Evolutionary conservation across 2,113 vertebrate species (phyloP).

Genomic region (Laticauda colubrina): DNA sequence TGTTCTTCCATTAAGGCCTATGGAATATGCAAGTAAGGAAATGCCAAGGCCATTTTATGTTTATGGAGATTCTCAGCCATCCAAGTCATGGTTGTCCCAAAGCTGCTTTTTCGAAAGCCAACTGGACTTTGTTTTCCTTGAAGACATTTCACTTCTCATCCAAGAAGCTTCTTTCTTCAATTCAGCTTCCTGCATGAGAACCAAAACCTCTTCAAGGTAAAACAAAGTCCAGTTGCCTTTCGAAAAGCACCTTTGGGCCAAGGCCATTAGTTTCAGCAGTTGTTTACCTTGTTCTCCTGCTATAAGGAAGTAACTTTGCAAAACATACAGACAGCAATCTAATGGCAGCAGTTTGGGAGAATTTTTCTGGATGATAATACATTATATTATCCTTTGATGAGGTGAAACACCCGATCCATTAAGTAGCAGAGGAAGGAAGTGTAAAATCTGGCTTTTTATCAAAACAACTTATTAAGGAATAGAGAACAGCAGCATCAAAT

Average conservation of each 20-base stretch:
- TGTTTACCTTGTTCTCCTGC: not conserved
- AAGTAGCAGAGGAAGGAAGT: not conserved
- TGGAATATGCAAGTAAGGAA: constrained; percentile 86
- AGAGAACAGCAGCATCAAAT: not conserved
- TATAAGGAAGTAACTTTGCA: not conserved
- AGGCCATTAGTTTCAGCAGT: not conserved
- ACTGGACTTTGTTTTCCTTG: not conserved
- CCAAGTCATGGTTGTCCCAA: not conserved
- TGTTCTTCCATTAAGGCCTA: constrained; percentile 83
- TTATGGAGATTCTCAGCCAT: not conserved
- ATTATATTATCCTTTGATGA: not conserved
- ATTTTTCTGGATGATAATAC: too few species aligned
- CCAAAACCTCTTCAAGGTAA: not conserved
- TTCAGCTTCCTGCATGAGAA: not conserved
- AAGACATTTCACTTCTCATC: not conserved
- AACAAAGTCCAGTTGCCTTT: not conserved
- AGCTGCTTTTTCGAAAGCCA: not conserved
- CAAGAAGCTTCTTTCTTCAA: not conserved
- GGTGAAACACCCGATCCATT: not conserved
- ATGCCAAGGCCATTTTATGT: not conserved
- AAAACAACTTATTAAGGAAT: not conserved
- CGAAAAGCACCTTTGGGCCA: not conserved
- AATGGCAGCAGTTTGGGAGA: not conserved
- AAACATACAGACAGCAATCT: not conserved
- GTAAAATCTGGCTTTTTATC: not conserved